phyloP scores from a whole-genome alignment of 2,113 vertebrate species.

The Gallinago undulata region DNA sequence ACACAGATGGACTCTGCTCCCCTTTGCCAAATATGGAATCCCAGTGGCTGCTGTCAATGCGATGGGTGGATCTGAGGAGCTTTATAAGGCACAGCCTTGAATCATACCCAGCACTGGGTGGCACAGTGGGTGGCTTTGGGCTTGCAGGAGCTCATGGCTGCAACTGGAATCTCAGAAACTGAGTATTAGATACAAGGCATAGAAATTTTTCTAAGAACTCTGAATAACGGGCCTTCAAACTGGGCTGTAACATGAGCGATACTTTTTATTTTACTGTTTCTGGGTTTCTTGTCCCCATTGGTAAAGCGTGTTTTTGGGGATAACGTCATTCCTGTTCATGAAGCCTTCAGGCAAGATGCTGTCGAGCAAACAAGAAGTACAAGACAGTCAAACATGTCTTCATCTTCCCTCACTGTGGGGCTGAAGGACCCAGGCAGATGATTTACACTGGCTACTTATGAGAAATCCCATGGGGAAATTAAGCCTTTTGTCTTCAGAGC shows the following conservation, averaged over 20 bases:
- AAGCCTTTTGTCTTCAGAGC: not conserved
- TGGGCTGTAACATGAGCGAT: not conserved
- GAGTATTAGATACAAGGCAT: not conserved
- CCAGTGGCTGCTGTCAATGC: not conserved
- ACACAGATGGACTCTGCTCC: not conserved
- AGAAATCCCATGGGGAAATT: not conserved
- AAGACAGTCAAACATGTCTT: rapidly evolving
- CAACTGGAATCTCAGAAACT: not conserved
- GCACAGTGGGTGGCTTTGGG: not conserved
- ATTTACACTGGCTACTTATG: not conserved
- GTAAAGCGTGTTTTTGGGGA: not conserved
- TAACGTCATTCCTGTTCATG: not conserved
- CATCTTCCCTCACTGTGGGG: not conserved
- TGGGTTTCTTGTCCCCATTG: not conserved
- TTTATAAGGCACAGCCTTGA: not conserved
- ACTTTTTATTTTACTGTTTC: not conserved
- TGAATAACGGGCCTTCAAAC: not conserved
- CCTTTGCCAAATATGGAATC: not conserved
- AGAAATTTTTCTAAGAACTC: not conserved
- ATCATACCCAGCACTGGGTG: too few relatives aligned
- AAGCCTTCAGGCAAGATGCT: not conserved
- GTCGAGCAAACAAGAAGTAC: not conserved
- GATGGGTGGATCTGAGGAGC: not conserved
- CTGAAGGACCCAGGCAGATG: not conserved
- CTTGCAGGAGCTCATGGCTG: not conserved